phyloP scores from a whole-genome alignment of 2,888 invertebrate species.

The Hesperia comma region DNA sequence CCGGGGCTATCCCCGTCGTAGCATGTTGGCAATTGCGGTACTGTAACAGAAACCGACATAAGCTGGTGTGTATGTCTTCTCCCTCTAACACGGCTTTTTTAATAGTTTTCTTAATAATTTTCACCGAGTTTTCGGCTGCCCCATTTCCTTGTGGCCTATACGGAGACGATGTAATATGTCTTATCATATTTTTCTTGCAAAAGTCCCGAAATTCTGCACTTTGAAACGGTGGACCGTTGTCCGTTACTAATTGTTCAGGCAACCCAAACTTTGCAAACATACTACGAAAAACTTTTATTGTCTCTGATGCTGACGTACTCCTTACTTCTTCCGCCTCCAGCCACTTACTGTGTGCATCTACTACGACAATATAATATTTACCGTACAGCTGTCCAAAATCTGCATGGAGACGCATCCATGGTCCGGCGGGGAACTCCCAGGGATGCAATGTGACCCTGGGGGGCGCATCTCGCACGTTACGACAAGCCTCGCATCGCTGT shows the following conservation, averaged over 20 bases:
- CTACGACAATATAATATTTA: conserved; percentile 41
- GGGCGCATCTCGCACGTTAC: conserved; percentile 3
- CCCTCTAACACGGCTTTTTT: conserved; percentile 26
- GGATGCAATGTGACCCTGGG: conserved; percentile 3
- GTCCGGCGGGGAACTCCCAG: conserved; percentile 2
- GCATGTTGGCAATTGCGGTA: conserved; percentile 42
- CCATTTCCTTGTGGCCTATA: conserved; percentile 43
- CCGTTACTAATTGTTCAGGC: conserved; percentile 39
- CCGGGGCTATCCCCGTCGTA: conserved; percentile 41
- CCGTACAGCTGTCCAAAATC: conserved; percentile 1
- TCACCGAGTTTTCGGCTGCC: conserved; percentile 41
- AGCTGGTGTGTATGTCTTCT: not conserved
- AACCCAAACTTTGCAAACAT: conserved; percentile 43
- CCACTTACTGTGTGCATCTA: conserved; percentile 46
- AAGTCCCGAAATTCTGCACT: conserved; percentile 37
- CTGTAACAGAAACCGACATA: conserved; percentile 39
- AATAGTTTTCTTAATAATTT: conserved; percentile 37
- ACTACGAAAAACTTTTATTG: conserved; percentile 32
- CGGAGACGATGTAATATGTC: conserved; percentile 38
- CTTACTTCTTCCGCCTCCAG: conserved; percentile 40
- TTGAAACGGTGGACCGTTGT: conserved; percentile 44
- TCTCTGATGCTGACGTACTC: conserved; percentile 23
- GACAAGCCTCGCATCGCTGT: not conserved
- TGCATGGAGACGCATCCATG: conserved; percentile 4
- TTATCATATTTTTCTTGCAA: conserved; percentile 39